A percentile compares a stretch with the other conserved stretches of the same genome.
These are phyloP conservation scores for Phylloscopus collybita DNA, from an alignment of 2,797 vertebrate genomes.

Conservation along the genomic window DNA sequence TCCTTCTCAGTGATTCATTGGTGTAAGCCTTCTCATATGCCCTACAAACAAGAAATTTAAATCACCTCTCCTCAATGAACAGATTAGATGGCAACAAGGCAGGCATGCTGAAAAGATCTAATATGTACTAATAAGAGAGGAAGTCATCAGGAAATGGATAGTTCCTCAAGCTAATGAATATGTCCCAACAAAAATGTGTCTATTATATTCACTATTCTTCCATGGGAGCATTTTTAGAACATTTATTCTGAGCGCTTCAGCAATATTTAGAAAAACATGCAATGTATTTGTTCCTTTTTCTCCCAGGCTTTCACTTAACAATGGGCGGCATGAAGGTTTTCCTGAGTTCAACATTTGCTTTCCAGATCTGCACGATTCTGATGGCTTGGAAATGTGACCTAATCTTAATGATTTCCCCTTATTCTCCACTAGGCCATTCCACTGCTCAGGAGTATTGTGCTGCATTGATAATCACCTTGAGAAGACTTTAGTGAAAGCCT, in stretches of 20 bases:
- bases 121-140: not conserved
- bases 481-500: not conserved
- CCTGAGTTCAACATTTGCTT: conserved; percentile 52
- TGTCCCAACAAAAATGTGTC: not conserved
- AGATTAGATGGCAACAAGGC: not conserved
- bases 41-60: not conserved
- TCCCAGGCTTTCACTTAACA: conserved; percentile 53
- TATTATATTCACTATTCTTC: conserved; percentile 8
- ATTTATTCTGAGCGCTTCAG: not conserved
- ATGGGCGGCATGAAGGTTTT: conserved; percentile 25
- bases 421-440: conserved; percentile 17
- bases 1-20: not conserved
- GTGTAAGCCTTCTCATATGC: not conserved
- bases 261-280: conserved; percentile 21
- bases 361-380: conserved; percentile 11
- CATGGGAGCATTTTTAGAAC: conserved; percentile 30
- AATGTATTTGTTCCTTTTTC: conserved; percentile 32
- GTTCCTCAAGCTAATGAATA: not conserved
- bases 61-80: not conserved
- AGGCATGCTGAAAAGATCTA: not conserved
- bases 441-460: not conserved
- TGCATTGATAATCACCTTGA: not conserved
- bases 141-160: not conserved
- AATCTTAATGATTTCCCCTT: conserved; percentile 50
- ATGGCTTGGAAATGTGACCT: conserved; percentile 1